Percentiles rank a stretch among this genome's conserved stretches.
Evolutionary conservation across 2,888 invertebrate species (phyloP).

Genomic region (Abrostola triplasia): DNA sequence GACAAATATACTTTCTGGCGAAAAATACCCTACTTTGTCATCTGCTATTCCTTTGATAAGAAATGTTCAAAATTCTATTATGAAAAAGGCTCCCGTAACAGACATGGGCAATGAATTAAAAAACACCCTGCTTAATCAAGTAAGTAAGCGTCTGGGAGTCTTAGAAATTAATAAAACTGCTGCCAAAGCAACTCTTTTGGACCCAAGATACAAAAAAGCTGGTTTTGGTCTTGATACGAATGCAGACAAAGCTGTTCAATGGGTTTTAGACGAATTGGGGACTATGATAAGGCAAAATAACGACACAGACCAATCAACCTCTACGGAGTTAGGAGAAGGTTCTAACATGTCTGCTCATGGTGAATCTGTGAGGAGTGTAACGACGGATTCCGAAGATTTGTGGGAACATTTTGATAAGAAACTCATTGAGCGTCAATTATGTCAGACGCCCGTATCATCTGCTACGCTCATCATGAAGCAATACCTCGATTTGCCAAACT

Average conservation of each 20-base stretch:
- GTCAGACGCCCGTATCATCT: conserved; percentile 11
- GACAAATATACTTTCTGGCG: not conserved
- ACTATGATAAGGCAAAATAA: conserved; percentile 10
- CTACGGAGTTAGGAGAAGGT: not conserved
- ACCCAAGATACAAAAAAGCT: conserved; percentile 7
- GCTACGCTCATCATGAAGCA: conserved; percentile 9
- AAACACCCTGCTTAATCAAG: not conserved
- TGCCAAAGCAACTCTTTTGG: conserved; percentile 6
- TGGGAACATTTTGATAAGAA: conserved; percentile 12
- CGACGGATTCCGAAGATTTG: conserved; percentile 10
- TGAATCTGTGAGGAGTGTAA: not conserved
- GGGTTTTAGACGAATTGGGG: conserved; percentile 10
- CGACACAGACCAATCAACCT: conserved; percentile 4
- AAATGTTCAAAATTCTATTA: not conserved
- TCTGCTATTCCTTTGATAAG: not conserved
- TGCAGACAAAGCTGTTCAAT: conserved; percentile 10
- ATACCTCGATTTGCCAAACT: conserved; percentile 4
- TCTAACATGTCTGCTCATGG: conserved; percentile 4
- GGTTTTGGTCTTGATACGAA: conserved; percentile 9
- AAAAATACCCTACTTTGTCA: conserved; percentile 1
- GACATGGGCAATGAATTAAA: not conserved
- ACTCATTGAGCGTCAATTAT: conserved; percentile 2
- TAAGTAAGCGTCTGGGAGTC: conserved; percentile 7
- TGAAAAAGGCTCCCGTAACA: not conserved
- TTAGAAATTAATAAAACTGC: conserved; percentile 6